Evolutionary conservation across 2,113 vertebrate genomes (phyloP).

Genomic region (Scopus umbretta): DNA sequence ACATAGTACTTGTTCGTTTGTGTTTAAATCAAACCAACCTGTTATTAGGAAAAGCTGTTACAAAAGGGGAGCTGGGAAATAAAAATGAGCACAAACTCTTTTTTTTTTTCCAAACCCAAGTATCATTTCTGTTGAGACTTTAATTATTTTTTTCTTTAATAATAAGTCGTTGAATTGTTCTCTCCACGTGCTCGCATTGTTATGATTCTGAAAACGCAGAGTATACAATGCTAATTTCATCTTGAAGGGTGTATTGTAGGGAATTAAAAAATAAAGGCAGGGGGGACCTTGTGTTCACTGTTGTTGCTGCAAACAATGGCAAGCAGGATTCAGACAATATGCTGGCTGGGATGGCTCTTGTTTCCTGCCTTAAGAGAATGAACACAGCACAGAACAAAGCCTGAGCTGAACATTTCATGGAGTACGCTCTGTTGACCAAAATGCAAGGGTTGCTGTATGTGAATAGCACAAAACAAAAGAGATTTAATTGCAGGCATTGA

Average conservation of each 20-base stretch:
- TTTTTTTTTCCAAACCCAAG: neutral
- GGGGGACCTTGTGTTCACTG: neutral
- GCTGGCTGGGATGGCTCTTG: neutral
- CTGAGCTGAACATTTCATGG: neutral
- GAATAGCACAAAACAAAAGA: neutral
- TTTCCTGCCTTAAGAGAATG: neutral
- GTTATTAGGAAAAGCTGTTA: neutral
- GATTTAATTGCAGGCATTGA: constrained; percentile 39
- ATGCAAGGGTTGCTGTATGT: neutral
- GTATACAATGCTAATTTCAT: constrained; percentile 51
- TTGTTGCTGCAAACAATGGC: neutral
- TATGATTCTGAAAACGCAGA: constrained; percentile 20
- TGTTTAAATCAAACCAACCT: neutral
- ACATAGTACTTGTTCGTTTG: neutral
- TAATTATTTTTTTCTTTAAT: constrained; percentile 39
- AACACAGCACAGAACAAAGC: neutral
- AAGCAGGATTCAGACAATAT: neutral
- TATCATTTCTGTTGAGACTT: constrained; percentile 26
- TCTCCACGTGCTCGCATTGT: neutral
- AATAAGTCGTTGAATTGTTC: neutral
- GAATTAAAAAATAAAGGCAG: neutral
- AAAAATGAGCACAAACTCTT: neutral
- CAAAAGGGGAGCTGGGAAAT: neutral
- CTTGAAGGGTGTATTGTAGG: neutral
- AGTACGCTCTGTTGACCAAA: neutral